Base-by-base conservation (phyloP, 2,113 vertebrate species). In the Hemicordylus capensis region DNA sequence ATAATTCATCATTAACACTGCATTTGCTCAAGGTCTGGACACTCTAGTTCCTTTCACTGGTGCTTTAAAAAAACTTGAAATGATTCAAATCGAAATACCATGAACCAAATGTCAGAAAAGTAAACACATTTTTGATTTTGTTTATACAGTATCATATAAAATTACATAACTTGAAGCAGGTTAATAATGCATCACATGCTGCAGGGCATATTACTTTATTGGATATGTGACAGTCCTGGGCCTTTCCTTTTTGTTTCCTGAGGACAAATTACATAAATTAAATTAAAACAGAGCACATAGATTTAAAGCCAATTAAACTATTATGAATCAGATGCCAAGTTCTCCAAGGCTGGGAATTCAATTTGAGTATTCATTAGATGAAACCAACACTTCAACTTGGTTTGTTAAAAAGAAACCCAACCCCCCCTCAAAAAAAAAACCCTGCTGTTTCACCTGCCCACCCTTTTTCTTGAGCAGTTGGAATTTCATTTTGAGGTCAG, bases 221-320 rank as follows among this genome's bases (percentile, higher is more conserved):
- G 72, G 72, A 84, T 64, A 76, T 84, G 72, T 84, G 82, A 76
- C 72, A 84, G 59, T 84, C 46, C 44, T 58, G 58, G 19, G 9
- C 39, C 48, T 46, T 51, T 54, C 26, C 51, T 61, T 84, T 84
- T 84, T 63, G 72, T 84, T 75, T 84, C 82, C 59, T 19, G 44
- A 76, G 82, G 82, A 76, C 82, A 84, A 76, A 76, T 84, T 84
- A 84, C 72, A 84, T 84, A 76, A 76, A 84, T 84, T 82, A 82
- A 82, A 82, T 82, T 84, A 76, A 84, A 84, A 76, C 82, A 84
- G 72, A 75, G 59, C 82, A 84, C 72, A 76, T 76, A 84, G 82
- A 76, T 84, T 84, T 75, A 84, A 84, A 84, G 59, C 56, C 82
- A 84, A 76, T 76, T 83, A 83, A 83, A 83, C 69, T 83, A 83